Evolutionary conservation across 2,797 vertebrate genomes (phyloP).

Genomic region (Sebastes vulpes): DNA sequence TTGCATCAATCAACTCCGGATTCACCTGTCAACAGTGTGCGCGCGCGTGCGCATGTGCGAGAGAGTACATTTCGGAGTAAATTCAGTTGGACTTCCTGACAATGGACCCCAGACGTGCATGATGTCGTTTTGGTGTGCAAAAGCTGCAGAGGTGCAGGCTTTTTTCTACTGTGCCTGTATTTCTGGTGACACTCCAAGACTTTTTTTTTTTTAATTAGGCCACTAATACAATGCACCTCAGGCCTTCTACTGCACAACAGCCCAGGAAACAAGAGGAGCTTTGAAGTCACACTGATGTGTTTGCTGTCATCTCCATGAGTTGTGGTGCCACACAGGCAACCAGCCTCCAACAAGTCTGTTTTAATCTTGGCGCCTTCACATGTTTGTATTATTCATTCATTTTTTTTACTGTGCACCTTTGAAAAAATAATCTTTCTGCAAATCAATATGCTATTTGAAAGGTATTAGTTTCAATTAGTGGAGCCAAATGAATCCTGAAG

Average conservation of each 20-base stretch:
- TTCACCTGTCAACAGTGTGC: slow-evolving; percentile 53
- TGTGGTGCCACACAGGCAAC: slow-evolving; percentile 34
- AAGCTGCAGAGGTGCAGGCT: not conserved
- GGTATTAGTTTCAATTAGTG: slow-evolving; percentile 76
- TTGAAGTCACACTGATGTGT: slow-evolving; percentile 51
- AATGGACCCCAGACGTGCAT: slow-evolving; percentile 12
- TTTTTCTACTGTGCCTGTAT: slow-evolving; percentile 4
- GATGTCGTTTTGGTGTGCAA: slow-evolving; percentile 13
- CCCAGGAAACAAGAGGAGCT: slow-evolving; percentile 33
- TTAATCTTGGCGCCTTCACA: slow-evolving; percentile 29
- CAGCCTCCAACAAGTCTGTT: slow-evolving; percentile 12
- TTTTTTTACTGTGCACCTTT: slow-evolving; percentile 42
- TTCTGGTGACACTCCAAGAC: slow-evolving; percentile 19
- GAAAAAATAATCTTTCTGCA: slow-evolving; percentile 39
- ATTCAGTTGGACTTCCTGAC: slow-evolving; percentile 39
- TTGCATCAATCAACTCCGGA: slow-evolving; percentile 55
- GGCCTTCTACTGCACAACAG: slow-evolving; percentile 43
- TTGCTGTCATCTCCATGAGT: slow-evolving; percentile 49
- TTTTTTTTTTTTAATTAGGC: slow-evolving; percentile 42
- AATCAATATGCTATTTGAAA: slow-evolving; percentile 76
- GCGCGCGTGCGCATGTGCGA: not conserved
- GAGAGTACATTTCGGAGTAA: not conserved
- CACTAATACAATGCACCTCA: slow-evolving; percentile 28
- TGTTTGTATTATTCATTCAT: slow-evolving; percentile 24
- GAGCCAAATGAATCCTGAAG: slow-evolving; percentile 59